phyloP scores from a whole-genome alignment of 1,140 invertebrate genomes.

The Episyrphus balteatus region DNA sequence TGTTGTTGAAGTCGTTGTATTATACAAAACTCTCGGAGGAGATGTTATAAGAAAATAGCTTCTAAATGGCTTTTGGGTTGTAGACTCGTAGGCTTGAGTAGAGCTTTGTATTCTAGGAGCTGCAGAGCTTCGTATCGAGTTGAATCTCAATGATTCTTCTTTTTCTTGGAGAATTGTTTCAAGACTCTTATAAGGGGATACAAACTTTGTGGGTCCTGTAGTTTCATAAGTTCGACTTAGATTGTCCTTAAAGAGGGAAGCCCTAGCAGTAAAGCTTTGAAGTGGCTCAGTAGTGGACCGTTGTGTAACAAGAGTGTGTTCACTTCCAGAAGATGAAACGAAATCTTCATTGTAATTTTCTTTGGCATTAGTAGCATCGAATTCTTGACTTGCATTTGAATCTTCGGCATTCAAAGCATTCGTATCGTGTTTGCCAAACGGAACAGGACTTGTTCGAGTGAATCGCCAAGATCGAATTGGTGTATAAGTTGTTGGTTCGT shows the following conservation, averaged over 20 bases:
- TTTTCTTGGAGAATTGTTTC: conserved; percentile 25
- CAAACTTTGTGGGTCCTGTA: conserved; percentile 21
- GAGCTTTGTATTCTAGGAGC: conserved; percentile 5
- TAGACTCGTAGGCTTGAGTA: conserved; percentile 8
- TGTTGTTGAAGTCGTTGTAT: not conserved
- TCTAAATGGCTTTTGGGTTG: conserved; percentile 17
- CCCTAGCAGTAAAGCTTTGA: conserved; percentile 20
- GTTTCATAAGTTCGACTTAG: conserved; percentile 15
- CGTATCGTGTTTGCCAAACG: conserved; percentile 12
- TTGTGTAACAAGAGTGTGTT: conserved; percentile 2
- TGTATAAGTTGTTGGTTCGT: conserved; percentile 30
- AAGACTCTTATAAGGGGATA: conserved; percentile 33
- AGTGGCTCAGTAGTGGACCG: conserved; percentile 6
- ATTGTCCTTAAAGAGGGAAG: conserved; percentile 22
- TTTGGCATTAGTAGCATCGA: not conserved
- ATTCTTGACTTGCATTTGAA: not conserved
- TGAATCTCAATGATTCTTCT: conserved; percentile 15
- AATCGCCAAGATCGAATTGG: conserved; percentile 7
- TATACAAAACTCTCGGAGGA: conserved; percentile 1
- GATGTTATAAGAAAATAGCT: conserved; percentile 15
- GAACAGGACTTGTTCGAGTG: not conserved
- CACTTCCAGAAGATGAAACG: conserved; percentile 3
- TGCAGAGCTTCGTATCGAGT: conserved; percentile 13
- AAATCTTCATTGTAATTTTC: not conserved
- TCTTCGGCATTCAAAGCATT: not conserved